Conservation (phyloP, 2,113 vertebrate genomes). For the Ariopsis seemanni region DNA sequence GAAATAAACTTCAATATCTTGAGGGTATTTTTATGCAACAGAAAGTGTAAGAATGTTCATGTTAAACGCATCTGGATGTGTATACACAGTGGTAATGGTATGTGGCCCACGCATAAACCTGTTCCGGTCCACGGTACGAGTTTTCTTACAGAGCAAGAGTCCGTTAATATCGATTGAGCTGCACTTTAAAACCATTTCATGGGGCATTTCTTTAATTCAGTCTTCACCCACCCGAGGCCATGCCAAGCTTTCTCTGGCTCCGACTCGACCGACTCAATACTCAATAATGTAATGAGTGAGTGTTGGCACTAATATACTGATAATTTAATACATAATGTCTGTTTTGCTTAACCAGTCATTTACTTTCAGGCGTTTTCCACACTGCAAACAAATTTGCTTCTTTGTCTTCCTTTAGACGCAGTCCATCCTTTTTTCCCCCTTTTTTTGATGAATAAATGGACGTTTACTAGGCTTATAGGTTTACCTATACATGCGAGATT, state of each 20-base stretch:
- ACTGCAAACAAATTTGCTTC: constrained; percentile 60
- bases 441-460: not conserved
- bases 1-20: not conserved
- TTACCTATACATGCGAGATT: not conserved
- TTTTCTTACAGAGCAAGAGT: constrained; percentile 75
- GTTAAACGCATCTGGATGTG: not conserved
- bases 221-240: constrained; percentile 58
- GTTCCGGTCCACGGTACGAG: constrained; percentile 70
- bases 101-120: constrained; percentile 4
- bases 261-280: constrained; percentile 73
- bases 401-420: constrained; percentile 20
- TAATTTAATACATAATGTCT: constrained; percentile 81
- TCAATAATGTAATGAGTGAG: constrained; percentile 80
- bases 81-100: not conserved
- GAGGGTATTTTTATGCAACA: not conserved
- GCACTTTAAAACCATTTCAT: constrained; percentile 76
- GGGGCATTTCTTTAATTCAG: constrained; percentile 80
- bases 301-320: constrained; percentile 81
- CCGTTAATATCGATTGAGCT: constrained; percentile 73
- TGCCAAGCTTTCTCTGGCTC: constrained; percentile 72
- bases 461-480: not conserved
- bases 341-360: constrained; percentile 68
- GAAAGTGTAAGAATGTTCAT: not conserved
- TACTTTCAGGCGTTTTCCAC: constrained; percentile 67
- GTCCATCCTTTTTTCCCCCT: not conserved